These are phyloP conservation scores for Andrena hattorfiana DNA, from an alignment of 2,888 invertebrate species.

Conservation along the genomic window DNA sequence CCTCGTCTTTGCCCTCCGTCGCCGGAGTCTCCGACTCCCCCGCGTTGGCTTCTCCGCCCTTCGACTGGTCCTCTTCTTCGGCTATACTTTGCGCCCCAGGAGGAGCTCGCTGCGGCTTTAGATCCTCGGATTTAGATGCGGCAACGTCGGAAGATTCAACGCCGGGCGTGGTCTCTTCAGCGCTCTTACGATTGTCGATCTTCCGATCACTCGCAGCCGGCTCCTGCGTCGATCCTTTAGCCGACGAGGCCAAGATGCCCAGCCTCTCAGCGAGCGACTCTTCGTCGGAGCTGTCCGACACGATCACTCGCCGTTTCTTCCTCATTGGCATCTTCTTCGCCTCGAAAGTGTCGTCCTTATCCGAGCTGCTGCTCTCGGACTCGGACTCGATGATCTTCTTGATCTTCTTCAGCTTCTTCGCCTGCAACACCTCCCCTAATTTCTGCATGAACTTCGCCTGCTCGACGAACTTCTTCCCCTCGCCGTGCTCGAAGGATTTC, in stretches of 20 bases:
- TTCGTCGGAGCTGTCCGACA: conserved; percentile 80
- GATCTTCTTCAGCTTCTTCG: conserved; percentile 86
- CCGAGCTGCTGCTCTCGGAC: conserved; percentile 83
- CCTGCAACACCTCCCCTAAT: conserved; percentile 78
- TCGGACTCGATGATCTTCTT: conserved; percentile 87
- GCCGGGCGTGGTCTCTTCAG: not conserved
- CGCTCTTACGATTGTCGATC: not conserved
- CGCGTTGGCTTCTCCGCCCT: not conserved
- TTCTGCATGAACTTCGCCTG: conserved; percentile 86
- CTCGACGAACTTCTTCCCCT: conserved; percentile 79
- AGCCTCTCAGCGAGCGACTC: conserved; percentile 76
- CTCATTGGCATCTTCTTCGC: conserved; percentile 63
- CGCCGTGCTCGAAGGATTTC: conserved; percentile 77
- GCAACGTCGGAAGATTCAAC: not conserved
- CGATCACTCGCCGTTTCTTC: conserved; percentile 76
- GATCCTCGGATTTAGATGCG: not conserved
- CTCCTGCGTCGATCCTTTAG: not conserved
- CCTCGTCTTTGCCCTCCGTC: not conserved
- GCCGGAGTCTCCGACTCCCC: not conserved
- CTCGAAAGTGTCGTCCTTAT: conserved; percentile 76
- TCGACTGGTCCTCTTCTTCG: not conserved
- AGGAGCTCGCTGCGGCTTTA: fast-evolving
- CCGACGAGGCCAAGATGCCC: conserved; percentile 37
- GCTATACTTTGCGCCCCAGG: not conserved
- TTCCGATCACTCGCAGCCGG: not conserved